phyloP scores from a whole-genome alignment of 2,888 invertebrate genomes.

The Eupeodes latifasciatus region DNA sequence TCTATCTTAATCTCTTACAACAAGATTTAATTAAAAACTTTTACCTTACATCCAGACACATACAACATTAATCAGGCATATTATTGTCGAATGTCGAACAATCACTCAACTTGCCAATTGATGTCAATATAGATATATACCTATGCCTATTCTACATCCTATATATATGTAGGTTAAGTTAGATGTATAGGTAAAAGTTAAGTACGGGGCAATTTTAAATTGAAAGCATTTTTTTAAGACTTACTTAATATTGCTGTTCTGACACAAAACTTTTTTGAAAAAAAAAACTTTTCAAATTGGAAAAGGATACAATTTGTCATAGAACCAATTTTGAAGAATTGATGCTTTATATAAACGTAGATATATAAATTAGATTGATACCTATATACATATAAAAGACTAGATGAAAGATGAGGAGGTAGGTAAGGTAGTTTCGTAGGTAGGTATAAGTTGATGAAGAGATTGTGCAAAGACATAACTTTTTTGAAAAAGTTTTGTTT shows the following conservation, averaged over 20 bases:
- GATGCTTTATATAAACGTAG: not conserved
- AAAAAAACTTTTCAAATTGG: conserved; percentile 41
- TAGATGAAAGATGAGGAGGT: conserved; percentile 6
- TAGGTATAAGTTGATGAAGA: too few relatives aligned
- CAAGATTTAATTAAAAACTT: conserved; percentile 8
- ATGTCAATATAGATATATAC: not conserved
- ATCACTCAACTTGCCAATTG: conserved; percentile 22
- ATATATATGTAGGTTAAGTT: not conserved
- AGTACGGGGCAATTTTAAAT: not conserved
- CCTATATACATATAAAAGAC: not conserved
- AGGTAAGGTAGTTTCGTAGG: too few relatives aligned
- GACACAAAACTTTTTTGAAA: not conserved
- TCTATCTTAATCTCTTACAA: not conserved
- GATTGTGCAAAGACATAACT: not conserved
- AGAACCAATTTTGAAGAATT: conserved; percentile 33
- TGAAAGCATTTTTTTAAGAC: conserved; percentile 26
- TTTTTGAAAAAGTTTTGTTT: not conserved
- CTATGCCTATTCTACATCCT: too few relatives aligned
- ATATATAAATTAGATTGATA: not conserved
- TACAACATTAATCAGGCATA: conserved; percentile 27
- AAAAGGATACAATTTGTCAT: conserved; percentile 47
- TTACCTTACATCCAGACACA: not conserved
- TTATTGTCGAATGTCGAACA: conserved; percentile 13
- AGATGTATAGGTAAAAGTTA: not conserved
- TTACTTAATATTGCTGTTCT: conserved; percentile 11